phyloP scores from a whole-genome alignment of 2,113 vertebrate species.

The Hippocampus mohnikei region DNA sequence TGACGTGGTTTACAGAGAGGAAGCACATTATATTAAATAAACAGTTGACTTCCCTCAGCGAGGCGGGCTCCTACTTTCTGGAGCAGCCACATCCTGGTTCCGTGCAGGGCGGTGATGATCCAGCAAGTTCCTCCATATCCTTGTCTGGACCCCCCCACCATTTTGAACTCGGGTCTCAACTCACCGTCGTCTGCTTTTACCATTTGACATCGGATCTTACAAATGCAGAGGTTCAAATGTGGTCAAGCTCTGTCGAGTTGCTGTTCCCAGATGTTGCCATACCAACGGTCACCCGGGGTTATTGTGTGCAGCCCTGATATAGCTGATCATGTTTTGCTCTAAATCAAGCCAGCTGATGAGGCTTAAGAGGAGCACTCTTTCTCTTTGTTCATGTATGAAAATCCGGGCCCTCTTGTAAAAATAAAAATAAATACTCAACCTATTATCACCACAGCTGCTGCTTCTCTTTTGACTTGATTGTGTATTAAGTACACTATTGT shows the following conservation, averaged over 20 bases:
- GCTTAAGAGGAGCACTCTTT: constrained; percentile 43
- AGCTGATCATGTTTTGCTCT: constrained; percentile 34
- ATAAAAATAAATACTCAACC: too few relatives aligned
- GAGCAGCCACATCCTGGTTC: constrained; percentile 12
- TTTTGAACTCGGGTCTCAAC: neutral
- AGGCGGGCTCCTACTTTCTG: constrained; percentile 5
- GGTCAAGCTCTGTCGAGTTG: constrained; percentile 16
- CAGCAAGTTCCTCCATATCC: constrained; percentile 3
- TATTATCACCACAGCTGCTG: too few relatives aligned
- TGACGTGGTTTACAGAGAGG: constrained; percentile 21
- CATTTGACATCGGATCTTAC: constrained; percentile 51
- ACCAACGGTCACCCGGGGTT: constrained; percentile 28
- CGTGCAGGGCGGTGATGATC: constrained; percentile 13
- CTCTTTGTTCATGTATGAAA: neutral
- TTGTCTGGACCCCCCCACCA: neutral
- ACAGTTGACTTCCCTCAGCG: constrained; percentile 3
- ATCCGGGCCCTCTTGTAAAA: too few relatives aligned
- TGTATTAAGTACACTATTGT: too few relatives aligned
- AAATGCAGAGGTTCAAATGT: constrained; percentile 5
- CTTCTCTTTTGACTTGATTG: too few relatives aligned
- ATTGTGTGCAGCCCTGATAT: constrained; percentile 27
- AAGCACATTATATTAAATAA: constrained; percentile 34
- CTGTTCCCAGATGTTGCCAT: constrained; percentile 19
- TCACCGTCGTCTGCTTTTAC: constrained; percentile 42
- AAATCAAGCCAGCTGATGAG: constrained; percentile 20